Conservation (phyloP, 2,113 vertebrate genomes). For the Cinclus cinclus region DNA sequence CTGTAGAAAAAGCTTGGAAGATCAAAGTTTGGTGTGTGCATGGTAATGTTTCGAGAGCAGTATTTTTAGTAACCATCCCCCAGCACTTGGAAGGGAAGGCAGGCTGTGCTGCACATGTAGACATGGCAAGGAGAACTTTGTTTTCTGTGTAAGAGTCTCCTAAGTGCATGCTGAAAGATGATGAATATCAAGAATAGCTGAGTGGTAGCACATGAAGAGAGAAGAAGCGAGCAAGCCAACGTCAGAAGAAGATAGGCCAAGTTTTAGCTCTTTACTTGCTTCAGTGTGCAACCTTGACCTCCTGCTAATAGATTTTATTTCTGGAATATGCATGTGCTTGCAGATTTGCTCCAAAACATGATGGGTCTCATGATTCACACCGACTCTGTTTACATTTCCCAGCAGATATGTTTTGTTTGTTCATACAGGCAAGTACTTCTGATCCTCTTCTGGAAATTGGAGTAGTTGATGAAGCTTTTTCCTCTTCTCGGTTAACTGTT, state of each 20-base stretch:
- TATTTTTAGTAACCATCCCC: constrained; percentile 45
- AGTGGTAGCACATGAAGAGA: rapidly evolving
- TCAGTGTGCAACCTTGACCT: constrained; percentile 29
- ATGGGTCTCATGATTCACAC: constrained; percentile 43
- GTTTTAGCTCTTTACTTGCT: constrained; percentile 15
- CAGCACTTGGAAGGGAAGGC: background rate
- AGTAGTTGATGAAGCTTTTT: constrained; percentile 49
- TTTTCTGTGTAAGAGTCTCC: background rate
- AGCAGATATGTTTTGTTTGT: constrained; percentile 44
- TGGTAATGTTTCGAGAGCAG: background rate
- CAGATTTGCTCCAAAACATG: constrained; percentile 34
- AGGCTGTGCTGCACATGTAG: constrained; percentile 47
- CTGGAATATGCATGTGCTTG: constrained; percentile 30
- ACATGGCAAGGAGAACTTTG: background rate
- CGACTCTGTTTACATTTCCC: constrained; percentile 42
- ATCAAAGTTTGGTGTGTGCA: constrained; percentile 50
- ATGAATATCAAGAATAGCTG: background rate
- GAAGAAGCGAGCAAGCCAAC: background rate
- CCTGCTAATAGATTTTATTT: constrained; percentile 54
- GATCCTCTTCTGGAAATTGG: constrained; percentile 47
- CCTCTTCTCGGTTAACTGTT: constrained; percentile 33
- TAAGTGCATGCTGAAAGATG: background rate
- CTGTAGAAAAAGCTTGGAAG: background rate
- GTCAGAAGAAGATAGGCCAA: background rate
- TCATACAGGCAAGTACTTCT: constrained; percentile 43